Evolutionary conservation across 2,888 invertebrate species (phyloP).

Genomic region (Stomorhina lunata): DNA sequence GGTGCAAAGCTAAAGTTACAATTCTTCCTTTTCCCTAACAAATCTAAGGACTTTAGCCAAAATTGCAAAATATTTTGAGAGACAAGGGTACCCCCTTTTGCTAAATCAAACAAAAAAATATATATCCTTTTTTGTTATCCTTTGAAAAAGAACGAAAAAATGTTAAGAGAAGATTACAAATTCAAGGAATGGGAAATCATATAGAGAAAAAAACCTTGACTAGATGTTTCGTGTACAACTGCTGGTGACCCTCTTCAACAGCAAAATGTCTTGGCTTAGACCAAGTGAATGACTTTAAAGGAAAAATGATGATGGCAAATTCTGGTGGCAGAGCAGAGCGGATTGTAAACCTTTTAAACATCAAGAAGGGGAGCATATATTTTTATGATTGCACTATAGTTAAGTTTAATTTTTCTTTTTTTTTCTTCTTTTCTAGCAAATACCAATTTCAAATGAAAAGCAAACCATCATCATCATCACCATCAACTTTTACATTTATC

Average conservation of each 20-base stretch:
- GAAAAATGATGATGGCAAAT: constrained; percentile 45
- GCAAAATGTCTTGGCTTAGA: constrained; percentile 65
- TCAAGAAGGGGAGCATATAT: constrained; percentile 20
- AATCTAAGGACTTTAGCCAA: constrained; percentile 60
- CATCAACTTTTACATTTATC: no score
- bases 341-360: neutral
- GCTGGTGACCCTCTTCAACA: constrained; percentile 64
- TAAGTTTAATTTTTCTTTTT: constrained; percentile 13
- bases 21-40: constrained; percentile 51
- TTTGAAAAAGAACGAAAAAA: neutral
- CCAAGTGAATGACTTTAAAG: constrained; percentile 64
- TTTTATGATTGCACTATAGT: constrained; percentile 57
- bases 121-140: constrained; percentile 49
- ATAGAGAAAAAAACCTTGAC: no score
- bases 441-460: constrained; percentile 63
- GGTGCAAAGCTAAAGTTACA: constrained; percentile 35
- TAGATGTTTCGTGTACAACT: neutral
- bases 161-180: constrained; percentile 40
- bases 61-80: constrained; percentile 42
- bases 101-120: constrained; percentile 23
- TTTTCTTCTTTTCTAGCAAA: constrained; percentile 29
- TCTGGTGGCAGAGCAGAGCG: constrained; percentile 17
- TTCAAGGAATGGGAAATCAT: constrained; percentile 20
- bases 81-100: constrained; percentile 38
- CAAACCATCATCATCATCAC: constrained; percentile 59